phyloP scores from a whole-genome alignment of 1,140 invertebrate genomes.

The Drosophila ficusphila region DNA sequence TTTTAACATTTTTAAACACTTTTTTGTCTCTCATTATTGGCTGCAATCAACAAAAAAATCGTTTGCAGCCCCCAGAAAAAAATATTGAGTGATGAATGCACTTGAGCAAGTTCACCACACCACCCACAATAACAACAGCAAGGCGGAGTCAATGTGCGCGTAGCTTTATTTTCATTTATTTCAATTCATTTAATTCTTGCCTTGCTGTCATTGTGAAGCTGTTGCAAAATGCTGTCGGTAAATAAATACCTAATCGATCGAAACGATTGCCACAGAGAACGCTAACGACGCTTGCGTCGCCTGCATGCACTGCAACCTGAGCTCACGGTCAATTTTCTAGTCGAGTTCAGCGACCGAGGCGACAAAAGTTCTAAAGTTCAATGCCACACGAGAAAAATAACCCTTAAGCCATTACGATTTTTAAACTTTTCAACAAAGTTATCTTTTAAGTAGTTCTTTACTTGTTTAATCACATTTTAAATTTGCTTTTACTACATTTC shows the following conservation, averaged over 20 bases:
- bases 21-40: constrained; percentile 8
- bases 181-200: constrained; percentile 11
- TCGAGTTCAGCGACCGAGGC: constrained; percentile 11
- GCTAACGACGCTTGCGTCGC: constrained; percentile 14
- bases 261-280: constrained; percentile 4
- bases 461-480: too few species aligned
- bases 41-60: constrained; percentile 3
- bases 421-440: neutral
- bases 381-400: neutral
- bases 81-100: constrained; percentile 43
- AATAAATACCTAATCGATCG: constrained; percentile 30
- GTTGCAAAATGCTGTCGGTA: constrained; percentile 7
- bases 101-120: constrained; percentile 69
- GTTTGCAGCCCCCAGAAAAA: neutral
- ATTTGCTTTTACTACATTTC: too few species aligned
- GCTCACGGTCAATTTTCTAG: constrained; percentile 13
- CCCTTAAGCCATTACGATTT: neutral
- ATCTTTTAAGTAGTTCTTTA: too few species aligned
- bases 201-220: constrained; percentile 1
- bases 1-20: constrained; percentile 28
- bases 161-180: constrained; percentile 29
- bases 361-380: constrained; percentile 21
- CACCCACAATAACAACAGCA: constrained; percentile 21
- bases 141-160: constrained; percentile 47
- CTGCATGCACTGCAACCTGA: constrained; percentile 16